Evolutionary conservation across 2,888 invertebrate species (phyloP).

Genomic region (Tipula helvola): DNA sequence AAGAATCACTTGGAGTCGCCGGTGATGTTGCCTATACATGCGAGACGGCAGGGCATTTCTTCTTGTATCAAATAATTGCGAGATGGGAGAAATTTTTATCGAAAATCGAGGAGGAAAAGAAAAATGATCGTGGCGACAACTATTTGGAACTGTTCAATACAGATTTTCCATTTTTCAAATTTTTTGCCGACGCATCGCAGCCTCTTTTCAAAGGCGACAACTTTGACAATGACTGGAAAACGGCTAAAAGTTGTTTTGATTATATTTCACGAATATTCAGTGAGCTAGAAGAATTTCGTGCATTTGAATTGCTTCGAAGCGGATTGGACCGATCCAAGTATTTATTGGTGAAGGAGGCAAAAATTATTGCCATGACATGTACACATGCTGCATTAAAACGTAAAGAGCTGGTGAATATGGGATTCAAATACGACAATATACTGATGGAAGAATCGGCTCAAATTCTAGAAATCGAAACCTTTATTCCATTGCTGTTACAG

Average conservation of each 20-base stretch:
- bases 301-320: conserved; percentile 90
- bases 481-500: conserved; percentile 95
- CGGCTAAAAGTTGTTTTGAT: conserved; percentile 85
- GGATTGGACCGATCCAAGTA: conserved; percentile 95
- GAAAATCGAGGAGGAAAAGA: conserved; percentile 19
- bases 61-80: conserved; percentile 76
- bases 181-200: conserved; percentile 87
- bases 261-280: conserved; percentile 93
- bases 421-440: conserved; percentile 97
- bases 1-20: conserved; percentile 70
- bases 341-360: conserved; percentile 93
- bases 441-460: conserved; percentile 99
- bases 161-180: conserved; percentile 87
- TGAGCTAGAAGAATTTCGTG: conserved; percentile 94
- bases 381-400: conserved; percentile 97
- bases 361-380: conserved; percentile 99
- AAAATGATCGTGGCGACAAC: conserved; percentile 15
- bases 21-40: conserved; percentile 94
- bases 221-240: conserved; percentile 72
- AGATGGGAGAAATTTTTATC: conserved; percentile 81
- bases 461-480: conserved; percentile 98
- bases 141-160: conserved; percentile 47
- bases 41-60: conserved; percentile 97
- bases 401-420: conserved; percentile 87
- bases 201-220: conserved; percentile 73